phyloP scores from a whole-genome alignment of 2,797 vertebrate species.

The Uromys caudimaculatus region DNA sequence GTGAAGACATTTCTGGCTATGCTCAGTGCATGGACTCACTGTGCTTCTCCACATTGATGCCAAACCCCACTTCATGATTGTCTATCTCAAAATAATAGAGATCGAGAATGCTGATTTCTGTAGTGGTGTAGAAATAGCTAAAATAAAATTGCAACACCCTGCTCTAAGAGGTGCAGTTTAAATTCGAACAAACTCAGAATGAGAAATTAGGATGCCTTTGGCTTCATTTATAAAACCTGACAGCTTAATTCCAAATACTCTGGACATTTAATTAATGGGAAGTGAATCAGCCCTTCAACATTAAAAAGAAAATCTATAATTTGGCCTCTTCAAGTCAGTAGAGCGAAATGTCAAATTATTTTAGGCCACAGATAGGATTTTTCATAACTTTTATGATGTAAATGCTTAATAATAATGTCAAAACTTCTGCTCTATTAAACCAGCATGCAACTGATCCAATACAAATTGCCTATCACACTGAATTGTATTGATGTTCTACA shows the following conservation, averaged over 20 bases:
- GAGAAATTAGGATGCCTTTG: conserved; percentile 75
- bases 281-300: conserved; percentile 74
- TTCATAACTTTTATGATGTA: conserved; percentile 68
- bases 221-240: conserved; percentile 81
- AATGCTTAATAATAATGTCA: conserved; percentile 78
- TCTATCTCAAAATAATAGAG: conserved; percentile 55
- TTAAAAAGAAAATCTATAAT: conserved; percentile 79
- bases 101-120: neutral
- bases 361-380: conserved; percentile 66
- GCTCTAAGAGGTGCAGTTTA: conserved; percentile 69
- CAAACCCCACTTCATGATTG: neutral
- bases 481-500: conserved; percentile 68
- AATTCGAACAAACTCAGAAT: conserved; percentile 67
- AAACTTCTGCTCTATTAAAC: conserved; percentile 71
- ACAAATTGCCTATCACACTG: conserved; percentile 62
- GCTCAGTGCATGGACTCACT: too few species aligned
- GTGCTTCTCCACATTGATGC: neutral
- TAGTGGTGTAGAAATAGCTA: neutral
- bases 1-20: neutral
- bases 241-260: conserved; percentile 79
- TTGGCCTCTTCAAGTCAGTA: conserved; percentile 69
- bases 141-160: neutral
- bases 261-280: conserved; percentile 81
- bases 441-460: conserved; percentile 52
- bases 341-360: conserved; percentile 80